Evolutionary conservation across 2,797 vertebrate genomes (phyloP), one percentile per base, ranked within the genome.

Genomic region (Microhierax caerulescens): DNA sequence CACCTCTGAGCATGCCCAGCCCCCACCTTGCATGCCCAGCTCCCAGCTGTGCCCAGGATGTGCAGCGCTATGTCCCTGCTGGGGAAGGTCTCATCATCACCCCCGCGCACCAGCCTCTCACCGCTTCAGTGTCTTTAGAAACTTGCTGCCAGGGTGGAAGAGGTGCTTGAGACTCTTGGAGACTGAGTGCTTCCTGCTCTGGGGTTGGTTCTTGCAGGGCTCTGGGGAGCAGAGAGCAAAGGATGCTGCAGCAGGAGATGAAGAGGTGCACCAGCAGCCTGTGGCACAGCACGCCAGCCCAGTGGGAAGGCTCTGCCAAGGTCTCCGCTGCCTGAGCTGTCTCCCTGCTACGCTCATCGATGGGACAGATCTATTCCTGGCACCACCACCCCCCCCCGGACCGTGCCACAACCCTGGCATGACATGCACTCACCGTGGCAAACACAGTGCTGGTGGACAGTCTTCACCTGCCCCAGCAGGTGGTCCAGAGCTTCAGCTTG

Each of bases 91-190:
- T 70, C 54, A 50, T 61, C 48, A 37, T 28, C 30, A 18, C 43
- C n/a, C 39, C 32, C 0, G 0, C 2, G 3, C 59, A n/a, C 6
- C 53, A 69, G 65, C 53, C 27, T 39, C 94, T 91, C 97, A 99
- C 99, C 99, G 98, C 97, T 99, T 99, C 94, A 99, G 97, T 1
- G 97, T 98, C 98, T 99, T 99, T 70, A 99, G 98, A 89, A 99
- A 99, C 97, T 99, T 99, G 98, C 98, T 99, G 97, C 98, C 98
- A 1, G 99, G 97, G 74, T 99, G 99, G 97, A 99, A 99, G 88
- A 99, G 99, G 85, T 99, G 99, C 54, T 99, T 98, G 85, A 99
- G 98, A 95, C 99, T 99, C 98, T 99, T 99, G 90, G 99, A 99
- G 21, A 99, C 99, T 0, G 99, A 99, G 95, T 99, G 99, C 78